A percentile compares a stretch with the other conserved stretches of the same genome.
phyloP scores from a whole-genome alignment of 1,140 invertebrate genomes.

The Chionoecetes opilio region DNA sequence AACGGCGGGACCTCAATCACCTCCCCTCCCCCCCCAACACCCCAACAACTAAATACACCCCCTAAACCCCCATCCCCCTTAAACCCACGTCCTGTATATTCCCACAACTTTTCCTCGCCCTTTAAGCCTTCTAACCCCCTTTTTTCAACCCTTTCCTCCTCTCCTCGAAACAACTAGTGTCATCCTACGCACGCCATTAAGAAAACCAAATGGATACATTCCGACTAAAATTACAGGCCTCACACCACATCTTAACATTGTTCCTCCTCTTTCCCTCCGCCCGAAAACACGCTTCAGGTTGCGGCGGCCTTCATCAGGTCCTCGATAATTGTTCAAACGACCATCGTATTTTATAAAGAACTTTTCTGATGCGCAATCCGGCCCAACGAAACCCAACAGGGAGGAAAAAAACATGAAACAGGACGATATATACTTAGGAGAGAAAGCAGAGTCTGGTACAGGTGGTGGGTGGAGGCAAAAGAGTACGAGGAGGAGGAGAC shows the following conservation, averaged over 20 bases:
- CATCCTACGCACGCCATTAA: not conserved
- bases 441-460: not conserved
- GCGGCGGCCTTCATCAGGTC: not conserved
- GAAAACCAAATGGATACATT: conserved; percentile 20
- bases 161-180: not conserved
- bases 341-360: not conserved
- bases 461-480: not conserved
- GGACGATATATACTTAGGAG: not conserved
- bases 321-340: not conserved
- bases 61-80: not conserved
- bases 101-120: not conserved
- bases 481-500: not conserved
- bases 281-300: conserved; percentile 6
- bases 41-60: not conserved
- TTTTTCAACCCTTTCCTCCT: not conserved
- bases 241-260: not conserved
- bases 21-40: not conserved
- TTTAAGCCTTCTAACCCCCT: not conserved
- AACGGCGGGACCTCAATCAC: not conserved
- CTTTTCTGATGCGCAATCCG: not conserved
- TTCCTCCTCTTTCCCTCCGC: not conserved
- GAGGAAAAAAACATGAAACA: not conserved
- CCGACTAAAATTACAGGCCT: not conserved
- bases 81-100: not conserved
- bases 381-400: no score